Base-by-base conservation (phyloP, 2,113 vertebrate species). In the Tupaia tana region DNA sequence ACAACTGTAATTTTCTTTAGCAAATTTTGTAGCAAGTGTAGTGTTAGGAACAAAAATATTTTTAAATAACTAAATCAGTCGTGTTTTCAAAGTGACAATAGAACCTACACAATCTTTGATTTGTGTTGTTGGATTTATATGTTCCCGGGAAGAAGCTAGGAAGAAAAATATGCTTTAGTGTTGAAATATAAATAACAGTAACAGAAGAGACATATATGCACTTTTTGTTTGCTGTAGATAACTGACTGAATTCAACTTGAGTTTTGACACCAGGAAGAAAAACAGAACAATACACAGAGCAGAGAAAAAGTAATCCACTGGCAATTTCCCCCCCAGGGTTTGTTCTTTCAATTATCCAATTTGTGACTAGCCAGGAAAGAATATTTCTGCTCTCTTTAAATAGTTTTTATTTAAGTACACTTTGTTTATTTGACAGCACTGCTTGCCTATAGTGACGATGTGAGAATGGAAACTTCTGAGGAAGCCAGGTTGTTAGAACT, bases 381-480 rank as follows among this genome's bases (percentile, higher is more conserved):
- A 78, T 83, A 86, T 84, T 93, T 95, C 18, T 85, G 4, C 70
- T 94, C 67, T 58, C 9, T 58, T 56, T 75, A 92, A 93, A 24
- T 56, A 15, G 43, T 67, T 95, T 94, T 87, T 89, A 90, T 93
- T 95, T 81, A 86, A 97, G 91, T 89, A 89, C 86, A 43, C 66
- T 95, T 89, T 91, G 79, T 97, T 96, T 92, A 94, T 86, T 95
- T 95, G 64, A 92, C 85, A 93, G 82, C 31, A 24, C 9, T 83
- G 66, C 75, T 71, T 90, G 86, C 81, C 90, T 86, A 13, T 14
- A 3, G 79, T 52, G 74, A 64, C 67, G n/a, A 59, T 20, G 10
- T 71, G 56, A 93, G 24, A 91, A 93, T 58, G 10, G 16, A 96
- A 83, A 94, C 59, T 91, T 86, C 86, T 63, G 16, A 92, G 63